Evolutionary conservation across 2,888 invertebrate species (phyloP).

Genomic region (Timema cristinae): DNA sequence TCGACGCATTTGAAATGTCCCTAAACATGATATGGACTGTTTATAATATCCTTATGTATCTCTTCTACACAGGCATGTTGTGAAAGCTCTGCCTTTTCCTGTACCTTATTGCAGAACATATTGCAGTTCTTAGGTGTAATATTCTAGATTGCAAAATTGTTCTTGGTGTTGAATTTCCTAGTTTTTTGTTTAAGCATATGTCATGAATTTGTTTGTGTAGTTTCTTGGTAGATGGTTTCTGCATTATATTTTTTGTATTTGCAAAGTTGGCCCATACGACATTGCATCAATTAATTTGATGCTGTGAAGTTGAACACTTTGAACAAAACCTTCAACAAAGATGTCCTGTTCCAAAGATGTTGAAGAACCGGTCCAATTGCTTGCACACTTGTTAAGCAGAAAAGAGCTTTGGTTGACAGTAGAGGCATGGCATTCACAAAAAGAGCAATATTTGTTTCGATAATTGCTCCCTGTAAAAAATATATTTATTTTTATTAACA

Average conservation of each 20-base stretch:
- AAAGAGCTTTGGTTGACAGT: neutral
- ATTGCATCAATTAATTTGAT: constrained; percentile 6
- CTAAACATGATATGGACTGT: too few relatives aligned
- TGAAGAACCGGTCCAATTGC: constrained; percentile 11
- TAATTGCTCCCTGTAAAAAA: neutral
- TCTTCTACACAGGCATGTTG: too few relatives aligned
- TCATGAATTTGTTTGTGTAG: neutral
- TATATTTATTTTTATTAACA: neutral
- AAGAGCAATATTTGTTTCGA: constrained; percentile 17
- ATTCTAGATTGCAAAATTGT: too few relatives aligned
- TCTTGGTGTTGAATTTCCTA: too few relatives aligned
- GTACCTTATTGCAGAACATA: too few relatives aligned
- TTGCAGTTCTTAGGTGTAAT: too few relatives aligned
- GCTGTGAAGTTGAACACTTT: neutral
- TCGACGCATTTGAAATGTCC: too few relatives aligned
- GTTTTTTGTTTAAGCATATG: too few relatives aligned
- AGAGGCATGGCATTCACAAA: constrained; percentile 1
- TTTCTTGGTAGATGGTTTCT: neutral
- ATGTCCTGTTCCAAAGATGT: constrained; percentile 16
- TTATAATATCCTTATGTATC: too few relatives aligned
- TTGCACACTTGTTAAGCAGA: constrained; percentile 6
- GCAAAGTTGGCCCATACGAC: neutral
- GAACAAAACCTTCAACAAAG: constrained; percentile 16
- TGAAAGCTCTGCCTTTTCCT: too few relatives aligned
- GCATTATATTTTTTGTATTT: neutral